Base-by-base conservation (phyloP, 2,888 invertebrate genomes). In the Thereva unica region DNA sequence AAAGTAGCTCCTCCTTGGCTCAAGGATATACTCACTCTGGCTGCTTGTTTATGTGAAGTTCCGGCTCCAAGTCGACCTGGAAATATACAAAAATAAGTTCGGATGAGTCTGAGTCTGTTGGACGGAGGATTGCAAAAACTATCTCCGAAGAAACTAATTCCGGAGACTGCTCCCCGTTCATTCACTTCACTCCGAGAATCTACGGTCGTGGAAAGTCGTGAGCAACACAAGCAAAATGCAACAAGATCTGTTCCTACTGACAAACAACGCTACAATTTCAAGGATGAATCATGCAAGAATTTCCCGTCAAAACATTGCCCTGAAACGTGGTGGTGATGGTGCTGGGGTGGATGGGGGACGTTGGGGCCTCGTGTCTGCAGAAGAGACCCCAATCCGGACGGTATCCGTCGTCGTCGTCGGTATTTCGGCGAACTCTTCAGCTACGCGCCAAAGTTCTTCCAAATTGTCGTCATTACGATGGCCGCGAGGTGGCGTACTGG, bases 51-150 rank as follows among this genome's bases (percentile, higher is more conserved):
- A 91, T 87, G 80, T 89, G 88, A 68, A 90, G 86, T 80, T 90
- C 88, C 73, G 88, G 88, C 81, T 91, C 90, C 80, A 89, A 89
- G 79, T 90, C 91, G 74, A 87, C 90, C 92, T 92, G 83, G 72
- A 85, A 85, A 78, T 73, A 74, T 76, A 76, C 74, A 74, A 79
- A 78, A 79, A 77, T 79, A 68, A 71, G 65, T 71, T 55, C 4
- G 6, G 9, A 50, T 50, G 5, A 34, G 12, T 50, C 5, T 23
- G 23, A 23, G 34, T 37, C 5, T 44, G 35, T 35, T 34, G 42
- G 38, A 44, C 9, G 34, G 44, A 37, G 8, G 2, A 23, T 23
- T 23, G 23, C 23, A 23, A 23, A 23, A 23, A 23, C 23, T 23
- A 23, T 23, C 23, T 23, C 23, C 23, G 2, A 23, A 23, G 23